Evolutionary conservation across 2,113 vertebrate genomes (phyloP), one percentile per base, ranked within the genome.

Genomic region (Noturus placidus): DNA sequence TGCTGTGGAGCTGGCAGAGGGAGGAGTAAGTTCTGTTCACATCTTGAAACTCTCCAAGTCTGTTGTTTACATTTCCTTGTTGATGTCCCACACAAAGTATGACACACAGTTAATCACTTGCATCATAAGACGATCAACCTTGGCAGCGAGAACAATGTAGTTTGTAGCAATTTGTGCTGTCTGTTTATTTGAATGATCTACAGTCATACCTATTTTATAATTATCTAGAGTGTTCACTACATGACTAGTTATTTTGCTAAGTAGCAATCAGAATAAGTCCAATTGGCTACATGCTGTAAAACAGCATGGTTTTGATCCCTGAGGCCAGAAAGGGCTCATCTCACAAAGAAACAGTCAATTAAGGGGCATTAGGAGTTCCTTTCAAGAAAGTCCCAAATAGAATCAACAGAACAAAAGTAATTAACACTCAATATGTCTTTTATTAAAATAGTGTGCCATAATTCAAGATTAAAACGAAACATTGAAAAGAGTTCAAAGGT

Each of bases 1-100:
- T 38, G 98, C 97, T 42, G 89, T 91, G 59, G 94, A 97, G 90
- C 91, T 93, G 89, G 94, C 95, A 4, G 96, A 95, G 67, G 95
- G 95, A 27, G 95, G 96, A 92, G 98, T 99, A 93, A 94, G 95
- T 82, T 79, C 50, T 61, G 17, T 56, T 52, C 52, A 74, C 2
- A 13, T 70, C 70, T 4, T 67, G 8, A 30, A 77, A 30, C 22
- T 61, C 0, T 56, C 25, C 38, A 25, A 25, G 38, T 11, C 10
- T 46, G 20, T 46, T 9, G 9, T 8, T 72, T 38, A 42, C 20
- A 38, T 27, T 27, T 70, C 5, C 30, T 35, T 70, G 15, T 33
- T 35, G 15, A 65, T 27, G 61, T 67, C 13, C 63, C 27, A 4
- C 30, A 67, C 63, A 70, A 69, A 33, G 13, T 35, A 6, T 70